A percentile compares a stretch with the other conserved stretches of the same genome.
These are phyloP conservation scores for Megaceryle maxima DNA, from an alignment of 2,113 vertebrate species.

Conservation along the genomic window DNA sequence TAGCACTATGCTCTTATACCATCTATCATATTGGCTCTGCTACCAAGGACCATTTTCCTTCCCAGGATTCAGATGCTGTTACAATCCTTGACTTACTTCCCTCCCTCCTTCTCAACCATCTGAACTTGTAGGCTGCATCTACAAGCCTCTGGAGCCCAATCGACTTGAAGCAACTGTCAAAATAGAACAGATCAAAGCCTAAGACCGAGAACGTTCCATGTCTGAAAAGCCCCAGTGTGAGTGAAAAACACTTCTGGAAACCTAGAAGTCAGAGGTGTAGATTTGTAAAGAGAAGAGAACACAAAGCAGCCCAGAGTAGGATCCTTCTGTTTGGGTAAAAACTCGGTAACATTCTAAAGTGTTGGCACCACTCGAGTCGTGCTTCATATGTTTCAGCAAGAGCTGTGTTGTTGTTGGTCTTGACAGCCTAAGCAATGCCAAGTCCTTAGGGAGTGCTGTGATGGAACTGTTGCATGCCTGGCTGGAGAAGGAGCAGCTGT, in stretches of 20 bases:
- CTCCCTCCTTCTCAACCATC: background rate
- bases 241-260: background rate
- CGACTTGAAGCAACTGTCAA: background rate
- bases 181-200: background rate
- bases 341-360: background rate
- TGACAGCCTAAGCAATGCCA: background rate
- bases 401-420: background rate
- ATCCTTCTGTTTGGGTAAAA: background rate
- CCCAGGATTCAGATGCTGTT: background rate
- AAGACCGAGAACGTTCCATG: fast-evolving
- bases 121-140: background rate
- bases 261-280: background rate
- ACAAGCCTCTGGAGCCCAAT: background rate
- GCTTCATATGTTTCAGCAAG: background rate
- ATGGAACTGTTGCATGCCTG: background rate
- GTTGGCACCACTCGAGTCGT: background rate
- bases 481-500: conserved; percentile 15
- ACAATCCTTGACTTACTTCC: background rate
- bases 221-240: background rate
- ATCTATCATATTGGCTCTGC: background rate
- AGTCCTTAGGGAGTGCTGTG: background rate
- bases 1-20: background rate
- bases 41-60: background rate
- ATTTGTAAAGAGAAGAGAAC: background rate
- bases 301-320: background rate